Percentiles rank a stretch among this genome's conserved stretches.
These are phyloP conservation scores for Stegodyphus mimosarum DNA, from an alignment of 1,140 invertebrate genomes.

Conservation along the genomic window DNA sequence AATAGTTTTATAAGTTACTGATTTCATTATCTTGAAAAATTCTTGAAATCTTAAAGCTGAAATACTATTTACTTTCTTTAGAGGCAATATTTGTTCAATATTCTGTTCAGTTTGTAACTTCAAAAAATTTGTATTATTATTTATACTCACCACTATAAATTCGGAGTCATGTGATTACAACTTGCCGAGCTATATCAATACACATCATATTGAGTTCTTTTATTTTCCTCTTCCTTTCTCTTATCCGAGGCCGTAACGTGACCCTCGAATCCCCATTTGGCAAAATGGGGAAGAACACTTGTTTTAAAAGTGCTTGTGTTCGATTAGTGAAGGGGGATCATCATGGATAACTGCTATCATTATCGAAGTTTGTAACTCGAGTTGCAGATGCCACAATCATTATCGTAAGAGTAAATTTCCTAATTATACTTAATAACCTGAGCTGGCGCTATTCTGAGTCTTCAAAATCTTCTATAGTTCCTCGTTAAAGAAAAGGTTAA, in stretches of 20 bases:
- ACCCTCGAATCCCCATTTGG: background rate
- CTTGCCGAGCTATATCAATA: no score
- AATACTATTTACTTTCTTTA: no score
- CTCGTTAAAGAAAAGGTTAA: constrained; percentile 35
- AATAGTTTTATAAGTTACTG: no score
- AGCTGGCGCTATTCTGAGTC: constrained; percentile 16
- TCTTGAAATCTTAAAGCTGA: no score
- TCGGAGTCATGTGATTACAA: no score
- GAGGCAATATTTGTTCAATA: no score
- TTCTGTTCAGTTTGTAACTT: no score
- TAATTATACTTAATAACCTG: constrained; percentile 46
- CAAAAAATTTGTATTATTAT: no score
- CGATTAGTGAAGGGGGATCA: background rate
- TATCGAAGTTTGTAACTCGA: constrained; percentile 17
- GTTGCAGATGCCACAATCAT: constrained; percentile 33
- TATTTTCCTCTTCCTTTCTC: background rate
- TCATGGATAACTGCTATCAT: constrained; percentile 42
- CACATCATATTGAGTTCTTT: no score
- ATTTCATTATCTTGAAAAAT: no score
- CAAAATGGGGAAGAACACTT: constrained; percentile 26
- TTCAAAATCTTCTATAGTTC: background rate
- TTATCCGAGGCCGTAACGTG: background rate
- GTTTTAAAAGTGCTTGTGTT: constrained; percentile 26
- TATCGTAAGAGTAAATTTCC: constrained; percentile 46
- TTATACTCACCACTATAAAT: no score